Evolutionary conservation across 2,888 invertebrate species (phyloP).

Genomic region (Patella caerulea): DNA sequence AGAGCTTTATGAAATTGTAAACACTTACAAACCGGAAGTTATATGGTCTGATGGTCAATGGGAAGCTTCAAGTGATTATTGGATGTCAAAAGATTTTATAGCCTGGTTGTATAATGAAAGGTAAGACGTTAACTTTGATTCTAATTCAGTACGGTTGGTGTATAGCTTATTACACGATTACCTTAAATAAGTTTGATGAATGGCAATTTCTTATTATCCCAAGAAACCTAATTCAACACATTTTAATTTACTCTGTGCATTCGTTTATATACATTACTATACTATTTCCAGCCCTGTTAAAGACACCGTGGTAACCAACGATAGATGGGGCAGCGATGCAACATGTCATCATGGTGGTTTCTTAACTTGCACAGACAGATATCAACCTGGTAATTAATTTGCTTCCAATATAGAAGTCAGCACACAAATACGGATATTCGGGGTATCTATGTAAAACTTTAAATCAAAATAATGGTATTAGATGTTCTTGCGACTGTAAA

Average conservation of each 20-base stretch:
- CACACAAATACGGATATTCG: no score
- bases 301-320: conserved; percentile 60
- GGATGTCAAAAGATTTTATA: conserved; percentile 69
- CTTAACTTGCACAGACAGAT: conserved; percentile 56
- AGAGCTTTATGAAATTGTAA: conserved; percentile 80
- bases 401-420: no score
- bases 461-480: no score
- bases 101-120: conserved; percentile 72
- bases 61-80: conserved; percentile 78
- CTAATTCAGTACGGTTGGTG: no score
- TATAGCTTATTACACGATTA: no score
- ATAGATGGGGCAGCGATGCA: conserved; percentile 57
- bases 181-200: no score
- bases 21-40: conserved; percentile 62
- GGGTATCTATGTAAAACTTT: no score
- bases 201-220: no score
- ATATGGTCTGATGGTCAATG: conserved; percentile 78
- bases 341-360: conserved; percentile 60
- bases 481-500: no score
- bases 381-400: conserved; percentile 78
- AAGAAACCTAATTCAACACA: no score
- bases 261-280: no score
- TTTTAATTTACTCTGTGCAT: no score
- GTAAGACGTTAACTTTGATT: conserved; percentile 25
- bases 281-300: conserved; percentile 41